Conservation (phyloP, 2,797 vertebrate genomes). For the Siniperca obscura region DNA sequence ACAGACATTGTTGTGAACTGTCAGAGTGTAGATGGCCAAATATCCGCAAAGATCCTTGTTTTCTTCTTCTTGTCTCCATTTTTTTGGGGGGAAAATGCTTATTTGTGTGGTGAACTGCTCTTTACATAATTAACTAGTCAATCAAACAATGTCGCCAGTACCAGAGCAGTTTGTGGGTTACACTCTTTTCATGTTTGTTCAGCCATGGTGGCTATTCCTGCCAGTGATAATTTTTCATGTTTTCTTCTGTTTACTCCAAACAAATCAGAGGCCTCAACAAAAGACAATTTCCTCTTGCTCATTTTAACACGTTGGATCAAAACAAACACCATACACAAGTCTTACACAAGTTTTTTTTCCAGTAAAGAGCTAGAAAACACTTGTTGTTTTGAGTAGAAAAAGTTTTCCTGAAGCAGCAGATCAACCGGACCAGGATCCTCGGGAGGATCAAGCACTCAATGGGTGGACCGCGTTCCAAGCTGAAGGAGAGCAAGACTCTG, state of each 20-base stretch:
- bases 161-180: neutral
- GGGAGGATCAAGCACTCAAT: too few relatives aligned
- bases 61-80: conserved; percentile 30
- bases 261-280: conserved; percentile 10
- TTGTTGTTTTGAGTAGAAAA: neutral
- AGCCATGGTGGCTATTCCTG: neutral
- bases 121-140: conserved; percentile 22
- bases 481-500: too few relatives aligned
- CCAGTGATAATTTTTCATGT: neutral
- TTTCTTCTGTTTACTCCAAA: conserved; percentile 9
- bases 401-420: too few relatives aligned
- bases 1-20: conserved; percentile 53
- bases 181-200: conserved; percentile 2
- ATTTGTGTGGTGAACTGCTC: neutral
- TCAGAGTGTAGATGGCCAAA: conserved; percentile 39
- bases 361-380: neutral
- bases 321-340: conserved; percentile 9
- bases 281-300: neutral
- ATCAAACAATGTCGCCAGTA: neutral
- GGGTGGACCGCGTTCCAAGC: too few relatives aligned
- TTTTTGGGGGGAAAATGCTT: neutral
- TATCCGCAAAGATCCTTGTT: conserved; percentile 14
- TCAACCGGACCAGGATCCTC: too few relatives aligned
- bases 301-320: neutral
- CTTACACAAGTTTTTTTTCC: too few relatives aligned